phyloP scores from a whole-genome alignment of 1,140 invertebrate genomes.

The Archivesica marissinica region DNA sequence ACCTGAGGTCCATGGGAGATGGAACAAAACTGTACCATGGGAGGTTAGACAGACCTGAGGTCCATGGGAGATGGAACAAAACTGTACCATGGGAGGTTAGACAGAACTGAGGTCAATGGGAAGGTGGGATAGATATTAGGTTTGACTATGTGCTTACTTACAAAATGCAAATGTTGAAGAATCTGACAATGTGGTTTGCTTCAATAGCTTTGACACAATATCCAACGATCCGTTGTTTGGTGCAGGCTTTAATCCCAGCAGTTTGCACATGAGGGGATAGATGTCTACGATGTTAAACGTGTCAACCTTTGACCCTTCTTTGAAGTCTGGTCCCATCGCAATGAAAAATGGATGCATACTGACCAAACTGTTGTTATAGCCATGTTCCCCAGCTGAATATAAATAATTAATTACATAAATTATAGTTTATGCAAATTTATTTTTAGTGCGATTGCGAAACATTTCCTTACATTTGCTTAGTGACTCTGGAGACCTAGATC shows the following conservation, averaged over 20 bases:
- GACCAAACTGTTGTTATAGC: conserved; percentile 75
- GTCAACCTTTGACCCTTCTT: conserved; percentile 81
- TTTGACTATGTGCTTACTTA: conserved; percentile 17
- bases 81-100: background rate
- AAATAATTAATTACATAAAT: background rate
- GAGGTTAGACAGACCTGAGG: background rate
- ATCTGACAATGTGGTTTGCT: background rate
- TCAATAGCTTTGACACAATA: conserved; percentile 58
- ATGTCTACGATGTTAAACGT: conserved; percentile 88
- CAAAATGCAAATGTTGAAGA: conserved; percentile 36
- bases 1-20: no score
- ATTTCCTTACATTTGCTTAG: no score
- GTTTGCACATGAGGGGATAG: conserved; percentile 88
- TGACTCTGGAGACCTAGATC: no score
- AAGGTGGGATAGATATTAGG: background rate
- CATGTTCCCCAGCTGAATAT: conserved; percentile 74
- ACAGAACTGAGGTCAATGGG: background rate
- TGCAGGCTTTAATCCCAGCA: conserved; percentile 83
- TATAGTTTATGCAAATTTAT: no score
- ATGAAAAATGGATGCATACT: conserved; percentile 89
- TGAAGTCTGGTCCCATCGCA: conserved; percentile 88
- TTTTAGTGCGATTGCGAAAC: no score
- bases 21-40: no score
- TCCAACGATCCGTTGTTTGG: conserved; percentile 78
- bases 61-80: no score